These are phyloP conservation scores for Eurystomus gularis DNA, from an alignment of 2,113 vertebrate species.

Conservation along the genomic window DNA sequence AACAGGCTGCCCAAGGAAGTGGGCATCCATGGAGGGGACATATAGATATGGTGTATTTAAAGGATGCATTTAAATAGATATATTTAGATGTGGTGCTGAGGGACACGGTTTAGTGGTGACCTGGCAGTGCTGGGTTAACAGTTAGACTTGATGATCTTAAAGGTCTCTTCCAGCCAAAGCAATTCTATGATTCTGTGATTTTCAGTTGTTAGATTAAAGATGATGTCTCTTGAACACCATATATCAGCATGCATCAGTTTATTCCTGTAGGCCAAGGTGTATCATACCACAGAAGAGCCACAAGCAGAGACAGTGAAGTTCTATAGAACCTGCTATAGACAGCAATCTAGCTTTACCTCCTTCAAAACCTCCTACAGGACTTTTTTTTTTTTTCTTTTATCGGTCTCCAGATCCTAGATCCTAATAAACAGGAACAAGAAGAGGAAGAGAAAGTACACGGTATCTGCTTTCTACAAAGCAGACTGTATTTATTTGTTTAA, in stretches of 20 bases:
- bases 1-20: background rate
- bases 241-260: background rate
- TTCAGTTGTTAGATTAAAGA: background rate
- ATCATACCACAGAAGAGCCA: background rate
- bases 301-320: background rate
- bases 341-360: background rate
- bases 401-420: background rate
- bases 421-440: slow-evolving; percentile 45
- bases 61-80: background rate
- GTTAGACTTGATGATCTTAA: background rate
- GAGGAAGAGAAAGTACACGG: slow-evolving; percentile 21
- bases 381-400: slow-evolving; percentile 8
- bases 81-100: background rate
- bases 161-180: background rate
- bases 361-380: slow-evolving; percentile 17
- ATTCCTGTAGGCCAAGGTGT: background rate
- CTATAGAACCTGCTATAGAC: background rate
- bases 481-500: slow-evolving; percentile 64
- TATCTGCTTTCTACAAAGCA: slow-evolving; percentile 50
- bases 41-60: background rate
- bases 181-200: background rate
- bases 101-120: background rate
- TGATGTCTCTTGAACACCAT: background rate
- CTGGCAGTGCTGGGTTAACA: background rate
- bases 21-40: background rate